Percentiles rank a stretch among this genome's conserved stretches.
Conservation (phyloP, 2,888 invertebrate species). For the Temnothorax rugatulus region DNA sequence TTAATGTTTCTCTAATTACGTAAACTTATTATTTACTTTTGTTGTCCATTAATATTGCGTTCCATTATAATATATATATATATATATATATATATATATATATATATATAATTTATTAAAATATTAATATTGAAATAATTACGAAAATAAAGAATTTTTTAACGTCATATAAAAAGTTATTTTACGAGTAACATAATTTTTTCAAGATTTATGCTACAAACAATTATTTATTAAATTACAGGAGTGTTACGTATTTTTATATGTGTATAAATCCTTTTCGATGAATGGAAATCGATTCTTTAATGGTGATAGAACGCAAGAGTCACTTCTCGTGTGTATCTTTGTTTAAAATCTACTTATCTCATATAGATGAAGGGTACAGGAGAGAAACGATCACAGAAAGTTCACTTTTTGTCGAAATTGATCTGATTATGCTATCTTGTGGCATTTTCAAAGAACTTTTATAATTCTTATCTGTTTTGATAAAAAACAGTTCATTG, state of each 20-base stretch:
- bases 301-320: not conserved
- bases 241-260: not conserved
- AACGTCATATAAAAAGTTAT: not conserved
- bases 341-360: not conserved
- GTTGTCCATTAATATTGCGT: not conserved
- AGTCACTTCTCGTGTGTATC: not conserved
- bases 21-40: not conserved
- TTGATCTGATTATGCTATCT: too few relatives aligned
- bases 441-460: too few relatives aligned
- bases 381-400: too few relatives aligned
- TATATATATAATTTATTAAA: not conserved
- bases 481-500: too few relatives aligned
- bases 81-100: not conserved
- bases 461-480: too few relatives aligned
- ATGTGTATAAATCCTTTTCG: not conserved
- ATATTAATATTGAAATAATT: not conserved
- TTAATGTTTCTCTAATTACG: conserved; percentile 30
- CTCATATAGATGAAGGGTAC: too few relatives aligned
- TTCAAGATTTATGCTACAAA: not conserved
- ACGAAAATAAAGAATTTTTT: not conserved
- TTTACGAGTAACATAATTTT: not conserved
- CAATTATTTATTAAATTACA: not conserved
- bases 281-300: not conserved
- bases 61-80: not conserved
- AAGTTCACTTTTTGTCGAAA: too few relatives aligned